Base-by-base conservation (phyloP, 1,140 invertebrate species). In the Acyrthosiphon pisum region DNA sequence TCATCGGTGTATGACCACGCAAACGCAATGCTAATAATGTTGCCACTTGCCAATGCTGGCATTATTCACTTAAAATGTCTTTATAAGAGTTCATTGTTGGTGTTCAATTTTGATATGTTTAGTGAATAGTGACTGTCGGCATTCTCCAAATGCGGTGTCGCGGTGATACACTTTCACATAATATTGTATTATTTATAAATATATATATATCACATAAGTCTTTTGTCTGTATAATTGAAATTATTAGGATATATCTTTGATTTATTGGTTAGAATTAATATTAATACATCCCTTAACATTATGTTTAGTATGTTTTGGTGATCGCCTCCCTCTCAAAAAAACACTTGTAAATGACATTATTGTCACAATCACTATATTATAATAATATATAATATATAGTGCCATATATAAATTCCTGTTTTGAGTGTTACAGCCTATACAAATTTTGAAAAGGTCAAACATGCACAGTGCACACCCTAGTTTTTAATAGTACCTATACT, bases 391-490 rank as follows among this genome's bases (percentile, higher is more conserved):
- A 86, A 83, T 41, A 30, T 9, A 2, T 48, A 83, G 41, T 93
- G 81, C n/a, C 46, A 41, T n/a, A 41, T 83, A 56, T 92, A 84
- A 86, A 86, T 93, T 86, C 44, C 23, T 23, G n/a, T 93, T 93
- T 84, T 20, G 81, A 83, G 91, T 92, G 76, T 92, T 37, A 26
- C 22, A 2, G 68, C 91, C 23, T 53, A 92, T 92, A 86, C 35
- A 37, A 56, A 93, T 93, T 86, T 41, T 23, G 8, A 93, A 93
- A 93, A 93, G 48, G 81, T 92, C 81, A 93, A 50, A 35, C 81
- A 22, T 37, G 35, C 48, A 91, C 53, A 18, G n/a, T 76, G 60
- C 60, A 81, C 81, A 92, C 81, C 91, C n/a, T 37, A 76, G 60
- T 48, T n/a, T 50, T 9, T 92, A 56, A 83, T 37, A 92, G 9